Conservation (phyloP, 2,113 vertebrate species). For the Esox niger region DNA sequence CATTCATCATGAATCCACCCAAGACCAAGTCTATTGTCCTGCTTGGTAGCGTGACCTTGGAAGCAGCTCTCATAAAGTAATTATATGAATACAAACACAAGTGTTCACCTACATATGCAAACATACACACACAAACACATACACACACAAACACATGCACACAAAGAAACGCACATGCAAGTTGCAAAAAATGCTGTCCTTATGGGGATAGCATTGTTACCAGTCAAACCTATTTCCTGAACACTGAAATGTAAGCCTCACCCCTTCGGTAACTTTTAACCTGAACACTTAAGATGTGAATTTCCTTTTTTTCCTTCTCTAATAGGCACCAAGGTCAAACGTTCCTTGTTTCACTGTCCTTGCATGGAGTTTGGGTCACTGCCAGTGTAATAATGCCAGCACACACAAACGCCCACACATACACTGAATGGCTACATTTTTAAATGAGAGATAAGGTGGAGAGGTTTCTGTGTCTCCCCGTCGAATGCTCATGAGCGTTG, state of each 20-base stretch:
- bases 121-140: slow-evolving; percentile 22
- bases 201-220: too few species aligned
- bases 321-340: too few species aligned
- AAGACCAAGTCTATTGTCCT: slow-evolving; percentile 60
- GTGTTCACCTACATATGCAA: slow-evolving; percentile 26
- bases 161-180: slow-evolving; percentile 9
- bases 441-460: slow-evolving; percentile 19
- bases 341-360: too few species aligned
- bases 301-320: too few species aligned
- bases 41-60: slow-evolving; percentile 57
- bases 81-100: slow-evolving; percentile 41
- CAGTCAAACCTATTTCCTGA: too few species aligned
- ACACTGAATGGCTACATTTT: slow-evolving; percentile 3
- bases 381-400: too few species aligned
- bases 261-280: too few species aligned
- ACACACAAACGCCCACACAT: slow-evolving; percentile 41
- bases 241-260: too few species aligned
- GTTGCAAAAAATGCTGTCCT: too few species aligned
- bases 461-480: slow-evolving; percentile 11
- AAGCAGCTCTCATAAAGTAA: slow-evolving; percentile 45
- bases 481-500: slow-evolving; percentile 23
- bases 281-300: too few species aligned
- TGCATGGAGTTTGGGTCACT: too few species aligned
- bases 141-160: too few species aligned
- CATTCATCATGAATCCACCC: slow-evolving; percentile 69